Percentiles rank a stretch among this genome's conserved stretches.
phyloP scores from a whole-genome alignment of 2,797 vertebrate species.

The Sarcoramphus papa region DNA sequence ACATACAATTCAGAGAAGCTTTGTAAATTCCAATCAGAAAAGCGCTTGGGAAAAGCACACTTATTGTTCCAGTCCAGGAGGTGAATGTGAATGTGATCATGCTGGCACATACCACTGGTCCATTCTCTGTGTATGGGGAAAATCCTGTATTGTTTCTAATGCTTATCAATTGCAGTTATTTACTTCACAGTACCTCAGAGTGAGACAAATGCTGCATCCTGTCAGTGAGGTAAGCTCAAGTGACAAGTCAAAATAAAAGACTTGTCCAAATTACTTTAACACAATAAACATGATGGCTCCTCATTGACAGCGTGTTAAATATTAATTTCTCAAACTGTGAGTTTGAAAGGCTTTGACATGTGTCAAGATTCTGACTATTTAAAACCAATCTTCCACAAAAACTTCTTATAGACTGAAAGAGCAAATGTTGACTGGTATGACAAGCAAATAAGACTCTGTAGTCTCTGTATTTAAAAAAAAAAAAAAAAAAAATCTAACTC shows the following conservation, averaged over 20 bases:
- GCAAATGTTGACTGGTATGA: background rate
- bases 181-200: background rate
- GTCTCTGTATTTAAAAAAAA: background rate
- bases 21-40: background rate
- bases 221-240: background rate
- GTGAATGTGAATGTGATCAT: background rate
- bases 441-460: background rate
- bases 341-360: background rate
- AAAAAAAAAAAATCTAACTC: background rate
- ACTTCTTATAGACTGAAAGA: background rate
- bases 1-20: background rate
- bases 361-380: slow-evolving; percentile 7
- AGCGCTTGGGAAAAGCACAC: background rate
- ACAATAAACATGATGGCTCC: background rate
- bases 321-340: background rate
- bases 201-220: background rate
- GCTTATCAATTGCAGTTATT: background rate
- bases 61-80: background rate
- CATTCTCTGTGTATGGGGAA: background rate
- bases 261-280: slow-evolving; percentile 1
- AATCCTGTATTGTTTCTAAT: background rate
- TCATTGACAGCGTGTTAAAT: slow-evolving; percentile 33
- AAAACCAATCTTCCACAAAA: background rate
- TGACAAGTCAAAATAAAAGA: slow-evolving; percentile 18
- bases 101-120: background rate